Percentiles rank a stretch among this genome's conserved stretches.
phyloP scores from a whole-genome alignment of 2,113 vertebrate genomes.

The Lampris megalopsis region DNA sequence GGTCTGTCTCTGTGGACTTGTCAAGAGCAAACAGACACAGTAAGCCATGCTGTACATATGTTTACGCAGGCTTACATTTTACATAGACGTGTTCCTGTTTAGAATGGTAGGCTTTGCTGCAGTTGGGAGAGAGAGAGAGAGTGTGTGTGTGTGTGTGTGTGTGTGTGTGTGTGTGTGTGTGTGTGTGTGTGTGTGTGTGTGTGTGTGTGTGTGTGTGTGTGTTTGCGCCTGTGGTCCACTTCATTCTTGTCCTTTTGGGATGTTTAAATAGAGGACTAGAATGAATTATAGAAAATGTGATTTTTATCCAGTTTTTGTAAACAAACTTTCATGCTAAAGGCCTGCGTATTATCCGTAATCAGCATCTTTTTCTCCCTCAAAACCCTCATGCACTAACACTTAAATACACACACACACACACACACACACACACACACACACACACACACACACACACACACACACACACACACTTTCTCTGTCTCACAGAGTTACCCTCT shows the following conservation, averaged over 20 bases:
- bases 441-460: neutral
- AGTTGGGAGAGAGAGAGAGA: constrained; percentile 21
- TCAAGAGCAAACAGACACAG: constrained; percentile 38
- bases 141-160: constrained; percentile 18
- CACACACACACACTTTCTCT: constrained; percentile 14
- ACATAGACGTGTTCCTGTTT: constrained; percentile 58
- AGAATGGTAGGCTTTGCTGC: constrained; percentile 28
- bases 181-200: neutral
- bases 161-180: constrained; percentile 22
- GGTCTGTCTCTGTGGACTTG: constrained; percentile 46
- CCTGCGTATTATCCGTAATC: constrained; percentile 10
- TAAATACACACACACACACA: constrained; percentile 8
- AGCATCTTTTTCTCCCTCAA: constrained; percentile 5
- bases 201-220: too few relatives aligned
- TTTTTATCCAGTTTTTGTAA: constrained; percentile 13
- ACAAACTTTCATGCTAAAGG: constrained; percentile 15
- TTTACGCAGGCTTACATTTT: constrained; percentile 53
- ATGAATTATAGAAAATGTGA: constrained; percentile 41
- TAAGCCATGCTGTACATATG: constrained; percentile 36
- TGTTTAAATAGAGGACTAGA: constrained; percentile 28
- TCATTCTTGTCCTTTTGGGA: neutral
- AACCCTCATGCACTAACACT: constrained; percentile 1
- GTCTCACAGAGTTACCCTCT: neutral
- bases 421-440: neutral
- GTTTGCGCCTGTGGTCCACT: constrained; percentile 9